Base-by-base conservation (phyloP, 2,113 vertebrate species). In the Oncorhynchus kisutch region DNA sequence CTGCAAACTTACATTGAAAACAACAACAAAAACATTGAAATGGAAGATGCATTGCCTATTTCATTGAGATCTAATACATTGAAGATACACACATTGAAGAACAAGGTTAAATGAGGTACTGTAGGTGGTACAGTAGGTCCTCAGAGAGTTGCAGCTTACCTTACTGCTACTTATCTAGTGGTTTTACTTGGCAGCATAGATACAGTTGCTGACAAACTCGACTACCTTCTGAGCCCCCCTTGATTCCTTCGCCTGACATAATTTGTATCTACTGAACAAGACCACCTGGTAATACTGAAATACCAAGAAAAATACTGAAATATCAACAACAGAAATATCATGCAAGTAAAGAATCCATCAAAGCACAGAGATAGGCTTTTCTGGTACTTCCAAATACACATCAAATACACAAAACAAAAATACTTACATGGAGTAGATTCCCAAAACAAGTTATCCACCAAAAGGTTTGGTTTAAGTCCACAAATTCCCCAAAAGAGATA, bases 341-440 rank as follows among this genome's bases (percentile, higher is more conserved):
- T 24, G 16, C 59, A 22, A 62, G 8, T 45, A 45, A 45, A 24
- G 59, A 22, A 62, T 62, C 4, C 1, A 62, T 62, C 8, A 1
- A 11, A 24, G 59, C n/a, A 62, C 59, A 62, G 2, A 62, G 59
- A 24, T 24, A 3, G 18, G n/a, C 16, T 62, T 62, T 22, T 62
- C 59, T 22, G 12, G 51, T 54, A 16, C 12, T 54, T 54, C 49
- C 14, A 51, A 29, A 29, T 67, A 29, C 29, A 16, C 11, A 27
- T 66, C 24, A 27, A 31, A 31, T 34, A 29, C 66, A 24, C 39
- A 70, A 49, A 13, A 12, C 9, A 48, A 71, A 39, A 68, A 68
- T 54, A 92, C 91, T 92, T 87, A 92, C 91, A 45, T 45, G 39
- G 1, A 72, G 14, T 60, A 14, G 66, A 8, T 75, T 39, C 69